phyloP scores from a whole-genome alignment of 2,797 vertebrate species.

The Ciconia nigra region DNA sequence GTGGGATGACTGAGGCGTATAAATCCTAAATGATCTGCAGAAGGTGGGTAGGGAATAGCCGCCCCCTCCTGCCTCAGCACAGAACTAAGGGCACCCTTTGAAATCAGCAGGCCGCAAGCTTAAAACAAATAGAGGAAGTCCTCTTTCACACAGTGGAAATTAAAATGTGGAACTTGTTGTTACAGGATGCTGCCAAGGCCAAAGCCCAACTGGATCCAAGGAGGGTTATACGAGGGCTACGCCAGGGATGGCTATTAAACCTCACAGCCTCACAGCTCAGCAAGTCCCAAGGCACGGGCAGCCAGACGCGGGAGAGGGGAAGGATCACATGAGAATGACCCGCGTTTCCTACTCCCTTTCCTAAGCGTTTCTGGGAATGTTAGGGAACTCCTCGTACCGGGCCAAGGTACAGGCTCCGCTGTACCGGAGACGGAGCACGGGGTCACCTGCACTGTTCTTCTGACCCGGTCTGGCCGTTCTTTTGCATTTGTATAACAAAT shows the following conservation, averaged over 20 bases:
- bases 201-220: background rate
- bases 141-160: slow-evolving; percentile 40
- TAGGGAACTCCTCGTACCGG: background rate
- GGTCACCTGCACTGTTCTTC: slow-evolving; percentile 29
- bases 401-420: background rate
- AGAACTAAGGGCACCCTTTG: background rate
- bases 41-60: background rate
- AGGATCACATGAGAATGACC: background rate
- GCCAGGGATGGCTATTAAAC: background rate
- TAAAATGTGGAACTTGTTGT: background rate
- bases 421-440: background rate
- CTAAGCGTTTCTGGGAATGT: slow-evolving; percentile 1
- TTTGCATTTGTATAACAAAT: background rate
- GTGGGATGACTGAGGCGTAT: background rate
- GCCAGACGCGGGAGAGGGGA: background rate
- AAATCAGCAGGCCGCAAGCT: background rate
- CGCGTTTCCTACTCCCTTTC: background rate
- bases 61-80: background rate
- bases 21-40: background rate
- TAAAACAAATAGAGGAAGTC: slow-evolving; percentile 46
- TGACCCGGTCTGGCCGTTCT: background rate
- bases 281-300: background rate
- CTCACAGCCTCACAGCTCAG: background rate
- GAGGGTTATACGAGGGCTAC: background rate
- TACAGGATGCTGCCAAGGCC: background rate